Evolutionary conservation across 2,113 vertebrate species (phyloP), one percentile per base, ranked within the genome.

Genomic region (Carassius auratus): DNA sequence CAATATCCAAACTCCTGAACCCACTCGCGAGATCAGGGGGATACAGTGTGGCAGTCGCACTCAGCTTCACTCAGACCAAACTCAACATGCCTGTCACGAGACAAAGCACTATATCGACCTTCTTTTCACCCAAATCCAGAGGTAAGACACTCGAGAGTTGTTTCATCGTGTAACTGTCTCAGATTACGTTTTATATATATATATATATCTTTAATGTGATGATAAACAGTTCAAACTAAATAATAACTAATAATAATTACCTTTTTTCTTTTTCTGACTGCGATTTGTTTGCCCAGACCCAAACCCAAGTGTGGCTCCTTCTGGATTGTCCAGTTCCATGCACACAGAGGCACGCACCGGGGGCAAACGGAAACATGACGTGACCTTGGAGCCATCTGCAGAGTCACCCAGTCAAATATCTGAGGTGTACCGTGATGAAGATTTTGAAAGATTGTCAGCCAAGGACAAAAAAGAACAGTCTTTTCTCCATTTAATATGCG

Each of bases 21-120:
- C 94, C 94, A 0, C 89, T 93, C 1, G 42, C 86, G 30, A 76
- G 71, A 57, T 89, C 89, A 4, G 93, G 57, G 57, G 57, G 93
- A 10, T 94, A 95, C 83, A 93, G 85, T 77, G 57, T 93, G 69
- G 89, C 92, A n/a, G 92, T 94, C 23, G 90, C 92, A 0, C 86
- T 95, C 26, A 95, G 91, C 84, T 95, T 96, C 85, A 95, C 95
- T 66, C 95, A 95, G 85, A 95, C 94, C 10, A 94, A 92, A 88
- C 81, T 91, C 8, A 87, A 93, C 55, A 92, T 94, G 91, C 93
- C 93, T 52, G 92, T 88, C n/a, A 93, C 92, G 38, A 95, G 91
- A 87, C 95, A 96, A 82, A 95, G 93, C 80, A 85, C 91, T 10
- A 93, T 96, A 90, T 93, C 92, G 26, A 83, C 90, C 33, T 96